These are phyloP conservation scores for Malurus elegans DNA, from an alignment of 2,113 vertebrate species.

Conservation along the genomic window DNA sequence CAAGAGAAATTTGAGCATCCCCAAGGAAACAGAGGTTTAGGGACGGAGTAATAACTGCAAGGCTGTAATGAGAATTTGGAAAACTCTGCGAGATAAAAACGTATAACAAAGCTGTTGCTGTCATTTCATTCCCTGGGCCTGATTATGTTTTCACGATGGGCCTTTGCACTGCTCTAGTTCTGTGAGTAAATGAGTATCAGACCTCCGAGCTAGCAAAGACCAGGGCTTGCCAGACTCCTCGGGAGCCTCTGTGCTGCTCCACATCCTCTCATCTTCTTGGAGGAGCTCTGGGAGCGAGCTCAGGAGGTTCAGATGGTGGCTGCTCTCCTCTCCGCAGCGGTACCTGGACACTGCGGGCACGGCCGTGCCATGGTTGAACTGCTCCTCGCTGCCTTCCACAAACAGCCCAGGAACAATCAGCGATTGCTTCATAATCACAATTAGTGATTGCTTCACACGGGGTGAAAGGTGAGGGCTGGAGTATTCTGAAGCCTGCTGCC, in stretches of 20 bases:
- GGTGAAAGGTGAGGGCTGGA: slow-evolving; percentile 55
- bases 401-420: background rate
- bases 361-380: background rate
- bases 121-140: slow-evolving; percentile 4
- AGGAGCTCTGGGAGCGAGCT: background rate
- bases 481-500: slow-evolving; percentile 63
- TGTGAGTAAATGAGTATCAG: slow-evolving; percentile 14
- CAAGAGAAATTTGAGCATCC: slow-evolving; percentile 51
- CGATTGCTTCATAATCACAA: slow-evolving; percentile 6
- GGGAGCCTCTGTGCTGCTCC: background rate
- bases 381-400: background rate
- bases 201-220: background rate
- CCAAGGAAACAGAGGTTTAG: slow-evolving; percentile 28
- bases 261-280: background rate
- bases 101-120: background rate
- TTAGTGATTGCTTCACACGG: background rate
- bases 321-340: background rate
- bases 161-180: background rate
- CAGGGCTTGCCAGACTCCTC: background rate
- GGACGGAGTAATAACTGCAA: slow-evolving; percentile 7
- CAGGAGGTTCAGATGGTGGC: background rate
- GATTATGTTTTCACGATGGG: background rate
- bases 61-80: slow-evolving; percentile 31
- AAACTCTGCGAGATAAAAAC: slow-evolving; percentile 37
- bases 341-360: background rate